Percentiles rank a stretch among this genome's conserved stretches.
Conservation (phyloP, 2,797 vertebrate species). For the Manis pentadactyla region DNA sequence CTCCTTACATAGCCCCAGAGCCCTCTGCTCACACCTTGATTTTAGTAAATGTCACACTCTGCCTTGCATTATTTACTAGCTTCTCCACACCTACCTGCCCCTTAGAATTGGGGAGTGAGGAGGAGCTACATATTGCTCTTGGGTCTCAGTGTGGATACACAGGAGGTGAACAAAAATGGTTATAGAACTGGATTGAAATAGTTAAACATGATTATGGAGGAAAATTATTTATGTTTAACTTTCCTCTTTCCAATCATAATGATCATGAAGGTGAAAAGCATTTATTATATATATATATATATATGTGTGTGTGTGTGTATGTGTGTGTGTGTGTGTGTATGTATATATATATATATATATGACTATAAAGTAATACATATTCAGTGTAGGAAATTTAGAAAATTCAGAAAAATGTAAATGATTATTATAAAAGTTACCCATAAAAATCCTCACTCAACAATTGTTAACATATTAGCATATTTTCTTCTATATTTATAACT, state of each 20-base stretch:
- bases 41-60: background rate
- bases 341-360: background rate
- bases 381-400: background rate
- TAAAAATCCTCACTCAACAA: background rate
- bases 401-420: background rate
- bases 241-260: background rate
- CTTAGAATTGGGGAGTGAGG: background rate
- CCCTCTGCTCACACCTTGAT: background rate
- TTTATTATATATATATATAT: too few relatives aligned
- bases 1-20: background rate
- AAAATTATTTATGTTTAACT: conserved; percentile 27
- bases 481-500: conserved; percentile 14
- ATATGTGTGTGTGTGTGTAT: background rate
- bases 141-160: background rate
- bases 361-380: background rate
- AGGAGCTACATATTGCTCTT: background rate
- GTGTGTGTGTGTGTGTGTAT: too few relatives aligned
- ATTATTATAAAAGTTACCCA: background rate
- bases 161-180: background rate
- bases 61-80: background rate
- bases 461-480: conserved; percentile 25
- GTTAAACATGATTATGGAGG: background rate
- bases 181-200: background rate
- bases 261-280: background rate
- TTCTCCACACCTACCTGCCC: background rate